Conservation (phyloP, 2,113 vertebrate species). For the Dromiciops gliroides region DNA sequence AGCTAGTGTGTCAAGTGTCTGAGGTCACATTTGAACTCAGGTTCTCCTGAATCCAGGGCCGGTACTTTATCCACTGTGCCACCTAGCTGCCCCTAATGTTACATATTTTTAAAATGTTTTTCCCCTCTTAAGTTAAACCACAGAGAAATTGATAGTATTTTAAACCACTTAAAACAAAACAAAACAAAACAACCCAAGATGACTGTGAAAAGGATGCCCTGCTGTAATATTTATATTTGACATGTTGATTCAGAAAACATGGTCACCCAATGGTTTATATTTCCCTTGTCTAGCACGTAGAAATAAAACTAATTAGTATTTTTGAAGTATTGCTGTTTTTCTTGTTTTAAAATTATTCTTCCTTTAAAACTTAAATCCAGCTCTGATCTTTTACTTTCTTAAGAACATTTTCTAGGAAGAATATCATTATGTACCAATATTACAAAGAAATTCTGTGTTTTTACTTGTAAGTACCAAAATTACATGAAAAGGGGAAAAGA, state of each 20-base stretch:
- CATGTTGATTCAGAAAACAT: slow-evolving; percentile 34
- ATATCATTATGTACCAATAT: slow-evolving; percentile 43
- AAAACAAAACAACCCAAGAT: neutral
- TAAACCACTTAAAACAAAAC: slow-evolving; percentile 50
- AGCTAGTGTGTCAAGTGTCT: no score
- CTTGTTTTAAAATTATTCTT: neutral
- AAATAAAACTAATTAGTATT: slow-evolving; percentile 53
- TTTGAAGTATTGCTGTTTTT: slow-evolving; percentile 47
- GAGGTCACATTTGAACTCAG: no score
- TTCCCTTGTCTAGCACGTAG: neutral
- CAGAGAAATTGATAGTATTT: slow-evolving; percentile 22
- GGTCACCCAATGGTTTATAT: slow-evolving; percentile 33
- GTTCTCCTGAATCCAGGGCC: no score
- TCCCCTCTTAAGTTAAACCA: neutral
- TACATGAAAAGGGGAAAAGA: slow-evolving; percentile 37
- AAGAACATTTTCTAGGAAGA: slow-evolving; percentile 64
- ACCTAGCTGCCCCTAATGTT: no score
- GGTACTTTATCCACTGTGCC: no score
- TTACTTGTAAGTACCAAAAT: slow-evolving; percentile 48
- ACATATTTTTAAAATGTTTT: slow-evolving; percentile 19
- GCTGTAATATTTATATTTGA: neutral
- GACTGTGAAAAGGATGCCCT: slow-evolving; percentile 26
- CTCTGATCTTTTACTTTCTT: slow-evolving; percentile 32
- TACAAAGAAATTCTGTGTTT: slow-evolving; percentile 49
- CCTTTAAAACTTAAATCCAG: slow-evolving; percentile 61